A percentile compares a stretch with the other conserved stretches of the same genome.
Conservation (phyloP, 2,888 invertebrate species). For the Meteorus cinctellus region DNA sequence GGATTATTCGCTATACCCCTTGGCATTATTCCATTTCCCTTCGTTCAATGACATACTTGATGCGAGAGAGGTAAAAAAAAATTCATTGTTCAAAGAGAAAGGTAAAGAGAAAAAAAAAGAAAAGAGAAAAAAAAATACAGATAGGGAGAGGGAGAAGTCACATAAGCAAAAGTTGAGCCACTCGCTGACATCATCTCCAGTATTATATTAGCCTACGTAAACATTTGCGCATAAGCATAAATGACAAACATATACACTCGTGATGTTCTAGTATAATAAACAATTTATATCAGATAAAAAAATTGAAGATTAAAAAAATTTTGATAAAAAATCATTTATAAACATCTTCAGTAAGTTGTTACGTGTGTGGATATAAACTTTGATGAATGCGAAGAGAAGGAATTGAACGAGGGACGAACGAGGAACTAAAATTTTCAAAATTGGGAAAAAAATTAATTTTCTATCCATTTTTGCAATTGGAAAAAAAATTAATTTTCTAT, state of each 20-base stretch:
- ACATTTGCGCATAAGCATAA: conserved; percentile 56
- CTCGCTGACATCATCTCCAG: conserved; percentile 64
- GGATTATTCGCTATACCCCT: not conserved
- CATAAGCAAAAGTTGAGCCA: conserved; percentile 28
- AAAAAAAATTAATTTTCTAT: too few relatives aligned
- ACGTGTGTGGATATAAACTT: too few relatives aligned
- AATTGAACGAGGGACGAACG: too few relatives aligned
- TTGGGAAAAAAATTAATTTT: too few relatives aligned
- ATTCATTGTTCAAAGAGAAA: not conserved
- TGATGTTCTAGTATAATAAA: not conserved
- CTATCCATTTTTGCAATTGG: too few relatives aligned
- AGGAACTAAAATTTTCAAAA: too few relatives aligned
- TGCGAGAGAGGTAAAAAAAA: not conserved
- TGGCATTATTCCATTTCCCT: conserved; percentile 3
- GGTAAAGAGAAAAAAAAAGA: not conserved
- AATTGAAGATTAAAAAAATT: not conserved
- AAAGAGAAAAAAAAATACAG: not conserved
- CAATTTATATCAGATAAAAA: conserved; percentile 19
- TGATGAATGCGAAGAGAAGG: too few relatives aligned
- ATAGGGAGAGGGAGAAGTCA: not conserved
- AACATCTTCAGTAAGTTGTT: not conserved
- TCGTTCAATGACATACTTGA: conserved; percentile 4
- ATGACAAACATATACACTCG: conserved; percentile 38
- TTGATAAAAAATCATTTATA: not conserved
- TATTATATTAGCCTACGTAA: conserved; percentile 68